phyloP scores from a whole-genome alignment of 2,888 invertebrate species.

The Tetragonisca angustula region DNA sequence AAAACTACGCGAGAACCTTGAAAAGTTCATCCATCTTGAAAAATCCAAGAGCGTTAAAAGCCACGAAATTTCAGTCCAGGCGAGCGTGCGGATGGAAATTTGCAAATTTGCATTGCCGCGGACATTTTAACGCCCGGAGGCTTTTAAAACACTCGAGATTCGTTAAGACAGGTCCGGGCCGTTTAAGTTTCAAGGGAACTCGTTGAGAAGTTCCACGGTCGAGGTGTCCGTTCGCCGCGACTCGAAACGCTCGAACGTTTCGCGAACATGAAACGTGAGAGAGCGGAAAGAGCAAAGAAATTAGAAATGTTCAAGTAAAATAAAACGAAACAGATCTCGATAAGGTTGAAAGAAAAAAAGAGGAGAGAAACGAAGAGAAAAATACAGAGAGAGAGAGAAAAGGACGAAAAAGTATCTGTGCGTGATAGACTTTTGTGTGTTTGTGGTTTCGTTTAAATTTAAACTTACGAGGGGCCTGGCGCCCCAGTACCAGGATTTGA shows the following conservation, averaged over 20 bases:
- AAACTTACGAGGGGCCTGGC: slow-evolving; percentile 96
- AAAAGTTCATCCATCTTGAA: not conserved
- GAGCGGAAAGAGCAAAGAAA: not conserved
- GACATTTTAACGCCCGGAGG: not conserved
- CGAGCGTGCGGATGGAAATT: not conserved
- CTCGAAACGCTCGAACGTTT: not conserved
- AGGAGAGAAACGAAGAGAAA: not conserved
- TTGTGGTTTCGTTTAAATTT: slow-evolving; percentile 54
- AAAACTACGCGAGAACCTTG: not conserved
- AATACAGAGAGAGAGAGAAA: not conserved
- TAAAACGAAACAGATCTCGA: not conserved
- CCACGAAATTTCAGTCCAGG: not conserved
- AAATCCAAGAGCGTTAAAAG: not conserved
- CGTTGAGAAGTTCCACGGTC: not conserved
- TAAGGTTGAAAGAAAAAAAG: not conserved
- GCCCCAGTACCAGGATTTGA: slow-evolving; percentile 99
- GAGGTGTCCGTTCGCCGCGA: not conserved
- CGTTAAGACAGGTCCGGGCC: not conserved
- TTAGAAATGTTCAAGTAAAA: not conserved
- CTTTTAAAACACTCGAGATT: slow-evolving; percentile 11
- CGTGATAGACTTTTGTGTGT: slow-evolving; percentile 57
- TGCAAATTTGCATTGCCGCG: slow-evolving; percentile 1
- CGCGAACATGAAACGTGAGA: not conserved
- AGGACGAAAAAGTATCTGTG: slow-evolving; percentile 40
- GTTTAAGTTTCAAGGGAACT: slow-evolving; percentile 14